A percentile compares a stretch with the other conserved stretches of the same genome.
These are phyloP conservation scores for Scyliorhinus canicula DNA, from an alignment of 2,797 vertebrate genomes.

Conservation along the genomic window DNA sequence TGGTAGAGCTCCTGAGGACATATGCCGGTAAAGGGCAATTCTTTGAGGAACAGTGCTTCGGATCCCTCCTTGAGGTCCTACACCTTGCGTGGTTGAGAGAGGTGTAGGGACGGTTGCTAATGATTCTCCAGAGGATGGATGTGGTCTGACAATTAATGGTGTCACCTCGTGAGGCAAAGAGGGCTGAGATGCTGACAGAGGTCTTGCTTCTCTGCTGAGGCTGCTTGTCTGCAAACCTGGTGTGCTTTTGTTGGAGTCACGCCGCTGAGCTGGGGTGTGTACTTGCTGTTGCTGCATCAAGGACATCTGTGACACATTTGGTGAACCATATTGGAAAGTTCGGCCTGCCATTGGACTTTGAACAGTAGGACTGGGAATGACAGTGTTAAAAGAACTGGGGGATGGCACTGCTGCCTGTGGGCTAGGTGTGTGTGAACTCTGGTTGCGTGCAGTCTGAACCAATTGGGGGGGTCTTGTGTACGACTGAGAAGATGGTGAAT, in stretches of 20 bases:
- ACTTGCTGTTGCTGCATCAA: slow-evolving; percentile 74
- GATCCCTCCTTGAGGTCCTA: slow-evolving; percentile 66
- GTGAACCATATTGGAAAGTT: slow-evolving; percentile 91
- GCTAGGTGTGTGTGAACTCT: slow-evolving; percentile 71
- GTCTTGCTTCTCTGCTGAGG: slow-evolving; percentile 83
- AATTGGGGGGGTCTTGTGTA: slow-evolving; percentile 71
- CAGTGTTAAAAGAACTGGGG: slow-evolving; percentile 81
- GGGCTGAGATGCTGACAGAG: slow-evolving; percentile 92
- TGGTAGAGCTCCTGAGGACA: slow-evolving; percentile 91
- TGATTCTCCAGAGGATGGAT: slow-evolving; percentile 84
- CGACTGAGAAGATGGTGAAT: slow-evolving; percentile 66
- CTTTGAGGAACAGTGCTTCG: slow-evolving; percentile 78
- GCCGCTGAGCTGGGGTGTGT: slow-evolving; percentile 69
- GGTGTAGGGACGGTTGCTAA: slow-evolving; percentile 80
- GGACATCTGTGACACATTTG: slow-evolving; percentile 84
- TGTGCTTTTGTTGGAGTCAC: slow-evolving; percentile 81
- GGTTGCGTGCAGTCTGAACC: slow-evolving; percentile 67
- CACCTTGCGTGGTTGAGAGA: slow-evolving; percentile 58
- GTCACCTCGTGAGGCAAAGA: slow-evolving; percentile 90
- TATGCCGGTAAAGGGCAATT: slow-evolving; percentile 88
- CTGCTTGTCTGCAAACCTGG: slow-evolving; percentile 85
- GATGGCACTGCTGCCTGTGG: slow-evolving; percentile 76
- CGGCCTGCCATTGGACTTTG: slow-evolving; percentile 84
- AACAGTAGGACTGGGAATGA: slow-evolving; percentile 78
- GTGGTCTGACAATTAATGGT: slow-evolving; percentile 69